Percentiles rank a stretch among this genome's conserved stretches.
Evolutionary conservation across 1,140 invertebrate species (phyloP).

Genomic region (Triops cancriformis): DNA sequence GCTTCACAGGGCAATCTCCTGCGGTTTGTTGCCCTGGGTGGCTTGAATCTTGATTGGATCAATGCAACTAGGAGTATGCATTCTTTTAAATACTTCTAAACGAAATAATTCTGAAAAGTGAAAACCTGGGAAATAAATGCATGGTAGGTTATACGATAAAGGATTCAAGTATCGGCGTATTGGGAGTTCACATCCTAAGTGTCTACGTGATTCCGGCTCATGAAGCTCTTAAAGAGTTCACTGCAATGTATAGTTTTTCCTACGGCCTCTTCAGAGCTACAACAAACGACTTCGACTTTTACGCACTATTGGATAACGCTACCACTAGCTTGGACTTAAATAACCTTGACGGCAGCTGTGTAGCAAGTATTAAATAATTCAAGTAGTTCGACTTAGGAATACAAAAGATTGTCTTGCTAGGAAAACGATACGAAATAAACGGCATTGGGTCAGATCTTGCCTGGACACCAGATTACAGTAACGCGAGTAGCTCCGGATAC

Average conservation of each 20-base stretch:
- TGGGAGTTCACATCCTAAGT: neutral
- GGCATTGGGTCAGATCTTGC: neutral
- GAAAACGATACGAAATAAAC: neutral
- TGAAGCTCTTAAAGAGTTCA: neutral
- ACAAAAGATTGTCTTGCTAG: neutral
- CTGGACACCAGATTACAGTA: neutral
- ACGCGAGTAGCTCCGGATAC: neutral
- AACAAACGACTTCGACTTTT: neutral
- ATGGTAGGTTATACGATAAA: neutral
- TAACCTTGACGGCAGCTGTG: neutral
- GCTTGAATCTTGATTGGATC: neutral
- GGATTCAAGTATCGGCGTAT: neutral
- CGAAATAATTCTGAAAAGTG: neutral
- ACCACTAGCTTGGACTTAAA: neutral
- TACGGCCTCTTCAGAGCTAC: neutral
- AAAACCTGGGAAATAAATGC: neutral
- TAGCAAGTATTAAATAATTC: neutral
- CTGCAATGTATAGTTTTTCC: neutral
- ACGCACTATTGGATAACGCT: neutral
- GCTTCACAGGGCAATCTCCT: neutral
- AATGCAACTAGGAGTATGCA: neutral
- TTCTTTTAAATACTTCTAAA: too few species aligned
- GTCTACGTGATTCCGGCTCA: neutral
- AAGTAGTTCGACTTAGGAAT: neutral
- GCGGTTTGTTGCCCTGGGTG: neutral